Conservation (phyloP, 2,797 vertebrate genomes). For the Alectoris magna region DNA sequence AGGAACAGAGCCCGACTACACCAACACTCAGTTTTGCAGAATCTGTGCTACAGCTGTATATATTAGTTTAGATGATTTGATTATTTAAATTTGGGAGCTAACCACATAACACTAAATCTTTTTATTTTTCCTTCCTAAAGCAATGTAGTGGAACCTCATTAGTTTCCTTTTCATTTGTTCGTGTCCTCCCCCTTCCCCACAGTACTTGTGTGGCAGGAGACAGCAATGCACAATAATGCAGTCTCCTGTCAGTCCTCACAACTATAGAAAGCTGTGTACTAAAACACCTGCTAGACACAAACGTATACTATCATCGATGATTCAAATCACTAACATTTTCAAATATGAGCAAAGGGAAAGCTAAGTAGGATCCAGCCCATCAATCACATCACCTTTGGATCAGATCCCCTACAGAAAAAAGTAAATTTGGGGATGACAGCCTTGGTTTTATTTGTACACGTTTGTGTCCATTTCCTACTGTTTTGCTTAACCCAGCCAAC, state of each 20-base stretch:
- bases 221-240: background rate
- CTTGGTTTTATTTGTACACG: background rate
- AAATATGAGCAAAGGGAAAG: background rate
- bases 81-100: constrained; percentile 65
- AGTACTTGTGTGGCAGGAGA: background rate
- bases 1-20: background rate
- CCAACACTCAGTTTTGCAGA: background rate
- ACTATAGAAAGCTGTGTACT: background rate
- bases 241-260: background rate
- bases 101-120: constrained; percentile 19
- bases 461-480: background rate
- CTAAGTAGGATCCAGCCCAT: background rate
- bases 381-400: background rate
- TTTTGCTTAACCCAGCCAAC: background rate
- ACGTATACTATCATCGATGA: background rate
- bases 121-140: background rate
- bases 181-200: background rate
- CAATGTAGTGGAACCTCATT: constrained; percentile 17
- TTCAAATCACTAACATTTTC: background rate
- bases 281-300: background rate
- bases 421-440: background rate
- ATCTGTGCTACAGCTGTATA: constrained; percentile 14
- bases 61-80: constrained; percentile 44
- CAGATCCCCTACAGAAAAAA: background rate
- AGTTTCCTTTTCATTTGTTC: background rate